Evolutionary conservation across 2,113 vertebrate genomes (phyloP).

Genomic region (Alethe castanea): DNA sequence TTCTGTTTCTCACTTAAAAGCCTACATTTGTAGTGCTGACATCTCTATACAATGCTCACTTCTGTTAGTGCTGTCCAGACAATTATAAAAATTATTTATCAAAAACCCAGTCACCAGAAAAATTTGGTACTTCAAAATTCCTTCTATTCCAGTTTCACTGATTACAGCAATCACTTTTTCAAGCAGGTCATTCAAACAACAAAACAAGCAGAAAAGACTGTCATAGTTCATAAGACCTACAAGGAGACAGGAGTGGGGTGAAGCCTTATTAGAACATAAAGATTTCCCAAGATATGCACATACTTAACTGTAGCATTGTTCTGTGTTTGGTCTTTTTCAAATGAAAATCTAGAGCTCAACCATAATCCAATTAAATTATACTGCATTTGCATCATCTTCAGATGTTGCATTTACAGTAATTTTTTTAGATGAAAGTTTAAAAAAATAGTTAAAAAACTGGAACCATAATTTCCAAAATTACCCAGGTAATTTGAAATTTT

Average conservation of each 20-base stretch:
- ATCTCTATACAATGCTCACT: background rate
- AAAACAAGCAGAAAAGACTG: background rate
- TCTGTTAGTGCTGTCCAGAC: constrained; percentile 43
- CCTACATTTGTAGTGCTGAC: background rate
- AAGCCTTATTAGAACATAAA: background rate
- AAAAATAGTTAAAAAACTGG: accelerated
- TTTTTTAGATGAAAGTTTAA: background rate
- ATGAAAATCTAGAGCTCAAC: background rate
- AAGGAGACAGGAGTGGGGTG: background rate
- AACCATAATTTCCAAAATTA: background rate
- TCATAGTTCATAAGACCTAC: background rate
- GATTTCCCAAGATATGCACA: background rate
- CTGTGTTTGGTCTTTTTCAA: background rate
- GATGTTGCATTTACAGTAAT: background rate
- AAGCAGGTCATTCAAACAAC: background rate
- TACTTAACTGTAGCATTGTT: background rate
- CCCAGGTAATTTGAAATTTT: background rate
- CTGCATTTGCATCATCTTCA: background rate
- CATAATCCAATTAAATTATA: background rate
- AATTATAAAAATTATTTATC: constrained; percentile 60
- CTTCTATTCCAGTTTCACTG: background rate
- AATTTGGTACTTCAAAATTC: background rate
- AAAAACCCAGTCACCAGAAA: constrained; percentile 52
- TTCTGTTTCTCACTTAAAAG: constrained; percentile 58
- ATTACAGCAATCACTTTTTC: constrained; percentile 17